Evolutionary conservation across 2,113 vertebrate genomes (phyloP).

Genomic region (Muscicapa adusta): DNA sequence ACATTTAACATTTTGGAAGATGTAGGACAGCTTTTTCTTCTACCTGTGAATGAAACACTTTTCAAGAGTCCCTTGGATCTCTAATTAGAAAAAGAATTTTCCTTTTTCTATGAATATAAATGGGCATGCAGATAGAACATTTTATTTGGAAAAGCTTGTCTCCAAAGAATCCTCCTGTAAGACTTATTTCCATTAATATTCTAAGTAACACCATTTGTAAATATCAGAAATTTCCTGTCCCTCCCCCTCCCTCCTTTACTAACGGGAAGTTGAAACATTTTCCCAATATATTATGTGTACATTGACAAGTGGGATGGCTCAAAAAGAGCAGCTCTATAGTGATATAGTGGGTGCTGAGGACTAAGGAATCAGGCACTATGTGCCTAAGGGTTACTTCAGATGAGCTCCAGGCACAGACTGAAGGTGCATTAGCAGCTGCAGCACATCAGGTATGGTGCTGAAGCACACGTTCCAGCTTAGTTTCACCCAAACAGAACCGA

Average conservation of each 20-base stretch:
- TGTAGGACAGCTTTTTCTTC: background rate
- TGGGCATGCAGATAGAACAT: background rate
- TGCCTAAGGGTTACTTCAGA: background rate
- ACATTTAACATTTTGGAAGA: background rate
- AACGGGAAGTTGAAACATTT: background rate
- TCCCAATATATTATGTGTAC: background rate
- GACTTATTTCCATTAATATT: background rate
- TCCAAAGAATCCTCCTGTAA: background rate
- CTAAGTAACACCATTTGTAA: background rate
- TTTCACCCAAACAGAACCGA: background rate
- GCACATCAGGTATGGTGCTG: background rate
- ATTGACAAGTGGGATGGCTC: background rate
- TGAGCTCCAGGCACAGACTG: background rate
- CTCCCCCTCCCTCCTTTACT: rapidly evolving
- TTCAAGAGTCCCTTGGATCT: background rate
- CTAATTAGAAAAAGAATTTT: background rate
- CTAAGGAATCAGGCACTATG: rapidly evolving
- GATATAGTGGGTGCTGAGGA: background rate
- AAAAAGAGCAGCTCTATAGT: background rate
- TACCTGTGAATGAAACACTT: background rate
- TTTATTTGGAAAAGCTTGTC: background rate
- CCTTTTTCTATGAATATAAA: background rate
- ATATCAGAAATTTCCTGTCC: background rate
- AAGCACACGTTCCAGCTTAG: background rate
- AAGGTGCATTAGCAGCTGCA: background rate